A percentile compares a stretch with the other conserved stretches of the same genome.
These are phyloP conservation scores for Tachuris rubrigastra DNA, from an alignment of 2,113 vertebrate species.

Conservation along the genomic window DNA sequence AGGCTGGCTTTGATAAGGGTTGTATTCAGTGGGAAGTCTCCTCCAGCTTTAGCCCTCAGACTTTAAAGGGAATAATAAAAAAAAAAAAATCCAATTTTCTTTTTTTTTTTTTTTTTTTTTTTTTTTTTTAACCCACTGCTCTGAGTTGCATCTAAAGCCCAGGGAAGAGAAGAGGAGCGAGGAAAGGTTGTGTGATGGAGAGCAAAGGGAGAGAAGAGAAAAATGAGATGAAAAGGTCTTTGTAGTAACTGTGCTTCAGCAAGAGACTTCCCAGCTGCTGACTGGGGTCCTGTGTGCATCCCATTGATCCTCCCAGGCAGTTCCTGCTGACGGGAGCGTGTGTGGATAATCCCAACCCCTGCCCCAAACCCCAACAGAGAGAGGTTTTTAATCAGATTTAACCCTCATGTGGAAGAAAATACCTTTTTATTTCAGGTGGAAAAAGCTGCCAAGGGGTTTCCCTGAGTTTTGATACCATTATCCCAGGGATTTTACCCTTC, in stretches of 20 bases:
- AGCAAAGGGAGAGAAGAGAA: neutral
- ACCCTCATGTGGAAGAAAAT: neutral
- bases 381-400: neutral
- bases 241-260: neutral
- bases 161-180: neutral
- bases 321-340: rapidly evolving
- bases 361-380: neutral
- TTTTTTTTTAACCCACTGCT: neutral
- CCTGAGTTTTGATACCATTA: neutral
- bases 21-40: neutral
- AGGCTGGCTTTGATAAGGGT: neutral
- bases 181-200: neutral
- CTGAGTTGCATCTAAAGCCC: neutral
- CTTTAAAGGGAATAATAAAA: neutral
- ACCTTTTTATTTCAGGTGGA: neutral
- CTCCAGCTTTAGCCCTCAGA: neutral
- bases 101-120: neutral
- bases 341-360: neutral
- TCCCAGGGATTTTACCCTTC: neutral
- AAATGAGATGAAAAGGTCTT: neutral
- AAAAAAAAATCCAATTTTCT: neutral
- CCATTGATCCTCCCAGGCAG: neutral
- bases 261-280: neutral
- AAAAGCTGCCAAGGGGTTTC: neutral
- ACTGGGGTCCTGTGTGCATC: neutral